These are phyloP conservation scores for Hyposmocoma kahamanoa DNA, from an alignment of 1,140 invertebrate genomes.

Conservation along the genomic window DNA sequence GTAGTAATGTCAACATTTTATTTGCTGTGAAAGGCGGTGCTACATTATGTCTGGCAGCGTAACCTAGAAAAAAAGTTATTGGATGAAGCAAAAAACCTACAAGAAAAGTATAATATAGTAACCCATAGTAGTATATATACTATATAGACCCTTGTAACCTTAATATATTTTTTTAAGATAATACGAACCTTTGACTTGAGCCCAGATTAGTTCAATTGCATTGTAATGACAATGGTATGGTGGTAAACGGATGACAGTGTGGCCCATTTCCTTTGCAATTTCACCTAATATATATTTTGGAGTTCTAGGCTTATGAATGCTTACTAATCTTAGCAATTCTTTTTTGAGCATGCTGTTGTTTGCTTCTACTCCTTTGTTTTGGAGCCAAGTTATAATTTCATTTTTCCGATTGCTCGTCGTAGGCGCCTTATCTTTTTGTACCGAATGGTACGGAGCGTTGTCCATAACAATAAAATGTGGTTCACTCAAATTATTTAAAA, in stretches of 20 bases:
- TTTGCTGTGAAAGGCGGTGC: slow-evolving; percentile 8
- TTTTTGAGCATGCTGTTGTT: slow-evolving; percentile 5
- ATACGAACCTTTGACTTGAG: slow-evolving; percentile 17
- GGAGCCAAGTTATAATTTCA: slow-evolving; percentile 3
- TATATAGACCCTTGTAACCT: not conserved
- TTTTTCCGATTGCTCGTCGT: not conserved
- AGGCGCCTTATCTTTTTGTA: slow-evolving; percentile 1
- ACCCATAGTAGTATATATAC: too few relatives aligned
- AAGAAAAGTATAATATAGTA: too few relatives aligned
- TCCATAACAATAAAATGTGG: slow-evolving; percentile 9
- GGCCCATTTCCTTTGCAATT: slow-evolving; percentile 2
- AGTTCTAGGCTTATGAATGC: slow-evolving; percentile 2
- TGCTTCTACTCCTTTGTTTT: not conserved
- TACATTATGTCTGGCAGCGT: slow-evolving; percentile 4
- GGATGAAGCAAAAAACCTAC: too few relatives aligned
- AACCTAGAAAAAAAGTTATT: slow-evolving; percentile 1
- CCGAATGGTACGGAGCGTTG: slow-evolving; percentile 6
- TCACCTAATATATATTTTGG: slow-evolving; percentile 3
- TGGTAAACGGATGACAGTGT: slow-evolving; percentile 22
- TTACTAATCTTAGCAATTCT: slow-evolving; percentile 6
- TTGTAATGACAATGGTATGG: slow-evolving; percentile 32
- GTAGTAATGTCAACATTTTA: slow-evolving; percentile 6
- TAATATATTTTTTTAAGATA: not conserved
- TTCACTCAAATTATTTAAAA: not conserved
- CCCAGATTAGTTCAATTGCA: slow-evolving; percentile 31